These are phyloP conservation scores for silkworm (Bombyx mori) DNA, from an alignment of 1,140 invertebrate species.

Conservation along the genomic window ASM3026992v2 NC_085112.1:5146501-5147000, in stretches of 20 bases:
- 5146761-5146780: slow-evolving; percentile 47
- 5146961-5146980: slow-evolving; percentile 67
- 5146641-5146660: too few species aligned
- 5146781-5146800: slow-evolving; percentile 65
- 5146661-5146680: neutral
- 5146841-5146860: slow-evolving; percentile 60
- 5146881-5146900: slow-evolving; percentile 63
- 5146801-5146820: slow-evolving; percentile 62
- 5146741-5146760: slow-evolving; percentile 20
- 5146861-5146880: slow-evolving; percentile 59
- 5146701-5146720: neutral
- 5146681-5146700: neutral
- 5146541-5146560: slow-evolving; percentile 40
- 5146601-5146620: slow-evolving; percentile 8
- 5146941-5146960: slow-evolving; percentile 71
- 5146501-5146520: slow-evolving; percentile 6
- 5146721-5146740: slow-evolving; percentile 1
- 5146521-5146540: slow-evolving; percentile 24
- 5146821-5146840: slow-evolving; percentile 66
- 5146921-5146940: slow-evolving; percentile 66
- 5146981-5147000: slow-evolving; percentile 62
- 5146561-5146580: slow-evolving; percentile 31
- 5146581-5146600: slow-evolving; percentile 26
- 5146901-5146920: slow-evolving; percentile 60
- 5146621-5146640: too few species aligned